phyloP scores from a whole-genome alignment of 1,140 invertebrate species.

The Megalopta genalis region DNA sequence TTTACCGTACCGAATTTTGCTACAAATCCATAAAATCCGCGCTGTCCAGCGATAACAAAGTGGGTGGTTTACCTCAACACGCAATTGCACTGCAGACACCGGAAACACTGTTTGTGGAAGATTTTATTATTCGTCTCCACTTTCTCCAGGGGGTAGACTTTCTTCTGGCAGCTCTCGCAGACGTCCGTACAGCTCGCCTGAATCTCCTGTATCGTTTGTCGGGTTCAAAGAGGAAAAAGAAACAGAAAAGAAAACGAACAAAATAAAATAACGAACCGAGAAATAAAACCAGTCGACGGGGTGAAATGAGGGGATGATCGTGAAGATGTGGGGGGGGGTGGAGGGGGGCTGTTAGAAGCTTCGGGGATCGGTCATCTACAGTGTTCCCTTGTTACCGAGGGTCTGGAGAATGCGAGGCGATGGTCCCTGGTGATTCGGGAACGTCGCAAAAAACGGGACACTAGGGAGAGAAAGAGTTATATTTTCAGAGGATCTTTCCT shows the following conservation, averaged over 20 bases:
- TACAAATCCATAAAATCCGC: too few relatives aligned
- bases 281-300: slow-evolving; percentile 13
- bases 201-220: slow-evolving; percentile 76
- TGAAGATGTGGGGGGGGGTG: too few relatives aligned
- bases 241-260: slow-evolving; percentile 51
- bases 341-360: too few relatives aligned
- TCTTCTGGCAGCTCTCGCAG: slow-evolving; percentile 87
- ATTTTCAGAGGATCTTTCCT: too few relatives aligned
- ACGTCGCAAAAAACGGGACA: too few relatives aligned
- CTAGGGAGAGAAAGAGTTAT: too few relatives aligned
- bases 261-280: slow-evolving; percentile 38
- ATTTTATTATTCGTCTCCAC: slow-evolving; percentile 87
- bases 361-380: too few relatives aligned
- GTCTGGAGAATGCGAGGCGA: too few relatives aligned
- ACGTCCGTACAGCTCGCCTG: slow-evolving; percentile 82
- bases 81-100: slow-evolving; percentile 89
- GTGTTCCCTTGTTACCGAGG: too few relatives aligned
- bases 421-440: too few relatives aligned
- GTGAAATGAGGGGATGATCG: slow-evolving; percentile 17
- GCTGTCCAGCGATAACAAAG: not conserved
- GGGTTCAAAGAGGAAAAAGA: slow-evolving; percentile 51
- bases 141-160: slow-evolving; percentile 90
- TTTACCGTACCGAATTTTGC: too few relatives aligned
- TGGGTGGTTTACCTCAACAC: slow-evolving; percentile 83
- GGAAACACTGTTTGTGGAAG: slow-evolving; percentile 90